Percentiles rank a stretch among this genome's conserved stretches.
These are phyloP conservation scores for Rhea pennata DNA, from an alignment of 2,113 vertebrate species.

Conservation along the genomic window DNA sequence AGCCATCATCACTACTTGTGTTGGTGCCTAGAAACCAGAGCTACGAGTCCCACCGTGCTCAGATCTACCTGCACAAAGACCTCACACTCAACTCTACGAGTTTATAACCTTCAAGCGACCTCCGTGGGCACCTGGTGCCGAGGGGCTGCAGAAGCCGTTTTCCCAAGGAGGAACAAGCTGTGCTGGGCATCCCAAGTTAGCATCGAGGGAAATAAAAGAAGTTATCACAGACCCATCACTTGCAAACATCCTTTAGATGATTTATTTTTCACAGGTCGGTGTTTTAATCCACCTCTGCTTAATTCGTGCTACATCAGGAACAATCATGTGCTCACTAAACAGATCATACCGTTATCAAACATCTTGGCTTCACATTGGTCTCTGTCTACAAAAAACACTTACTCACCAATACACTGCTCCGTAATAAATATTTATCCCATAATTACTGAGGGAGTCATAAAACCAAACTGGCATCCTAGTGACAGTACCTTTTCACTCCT, in stretches of 20 bases:
- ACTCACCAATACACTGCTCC: not conserved
- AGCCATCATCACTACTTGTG: not conserved
- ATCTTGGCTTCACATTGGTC: not conserved
- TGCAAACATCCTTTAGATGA: not conserved
- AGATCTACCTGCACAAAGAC: rapidly evolving
- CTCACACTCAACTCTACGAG: rapidly evolving
- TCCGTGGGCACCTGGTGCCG: rapidly evolving
- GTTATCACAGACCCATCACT: not conserved
- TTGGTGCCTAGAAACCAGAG: not conserved
- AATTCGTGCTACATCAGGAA: not conserved
- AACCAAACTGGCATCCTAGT: not conserved
- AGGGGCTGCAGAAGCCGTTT: not conserved
- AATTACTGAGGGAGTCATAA: conserved; percentile 49
- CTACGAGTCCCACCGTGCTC: not conserved
- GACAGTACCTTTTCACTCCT: conserved; percentile 33
- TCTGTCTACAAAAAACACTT: not conserved
- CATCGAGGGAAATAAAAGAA: not conserved
- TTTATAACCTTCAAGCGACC: not conserved
- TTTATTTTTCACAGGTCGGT: not conserved
- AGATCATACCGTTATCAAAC: conserved; percentile 6
- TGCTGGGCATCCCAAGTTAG: not conserved
- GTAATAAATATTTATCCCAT: conserved; percentile 24
- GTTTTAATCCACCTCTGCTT: not conserved
- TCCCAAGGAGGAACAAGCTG: not conserved
- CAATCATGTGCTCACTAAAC: not conserved